Percentiles rank a stretch among this genome's conserved stretches.
These are phyloP conservation scores for Cuniculus paca DNA, from an alignment of 2,797 vertebrate genomes.

Conservation along the genomic window DNA sequence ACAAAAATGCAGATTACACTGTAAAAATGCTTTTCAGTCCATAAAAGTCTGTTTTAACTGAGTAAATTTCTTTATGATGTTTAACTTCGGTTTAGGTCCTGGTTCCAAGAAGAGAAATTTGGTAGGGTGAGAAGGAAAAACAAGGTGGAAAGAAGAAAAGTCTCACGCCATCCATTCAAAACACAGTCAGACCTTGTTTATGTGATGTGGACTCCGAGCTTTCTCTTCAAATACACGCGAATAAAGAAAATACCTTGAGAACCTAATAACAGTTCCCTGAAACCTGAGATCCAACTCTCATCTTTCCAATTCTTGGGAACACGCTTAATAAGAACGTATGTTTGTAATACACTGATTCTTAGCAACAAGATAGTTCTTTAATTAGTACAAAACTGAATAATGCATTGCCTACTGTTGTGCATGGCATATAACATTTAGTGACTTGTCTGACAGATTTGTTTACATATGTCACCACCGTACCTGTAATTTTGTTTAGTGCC, in stretches of 20 bases:
- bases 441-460: constrained; percentile 79
- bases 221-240: constrained; percentile 64
- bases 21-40: constrained; percentile 83
- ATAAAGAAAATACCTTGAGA: constrained; percentile 80
- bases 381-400: constrained; percentile 80
- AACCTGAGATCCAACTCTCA: constrained; percentile 80
- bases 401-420: constrained; percentile 62
- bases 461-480: constrained; percentile 70
- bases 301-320: constrained; percentile 76
- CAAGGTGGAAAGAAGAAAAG: constrained; percentile 61
- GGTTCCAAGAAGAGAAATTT: constrained; percentile 68
- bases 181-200: constrained; percentile 76
- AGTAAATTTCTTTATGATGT: constrained; percentile 83
- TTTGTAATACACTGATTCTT: constrained; percentile 82
- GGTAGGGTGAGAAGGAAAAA: constrained; percentile 68
- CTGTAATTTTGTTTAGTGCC: constrained; percentile 81
- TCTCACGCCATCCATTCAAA: constrained; percentile 38
- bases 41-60: constrained; percentile 77
- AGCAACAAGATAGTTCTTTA: constrained; percentile 82
- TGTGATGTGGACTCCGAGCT: constrained; percentile 27
- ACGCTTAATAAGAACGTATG: constrained; percentile 73
- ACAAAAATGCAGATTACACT: constrained; percentile 79
- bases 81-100: constrained; percentile 79
- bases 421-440: constrained; percentile 61
- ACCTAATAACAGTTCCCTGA: constrained; percentile 80